Conservation (phyloP, 2,888 invertebrate genomes). For the Latheticus oryzae region DNA sequence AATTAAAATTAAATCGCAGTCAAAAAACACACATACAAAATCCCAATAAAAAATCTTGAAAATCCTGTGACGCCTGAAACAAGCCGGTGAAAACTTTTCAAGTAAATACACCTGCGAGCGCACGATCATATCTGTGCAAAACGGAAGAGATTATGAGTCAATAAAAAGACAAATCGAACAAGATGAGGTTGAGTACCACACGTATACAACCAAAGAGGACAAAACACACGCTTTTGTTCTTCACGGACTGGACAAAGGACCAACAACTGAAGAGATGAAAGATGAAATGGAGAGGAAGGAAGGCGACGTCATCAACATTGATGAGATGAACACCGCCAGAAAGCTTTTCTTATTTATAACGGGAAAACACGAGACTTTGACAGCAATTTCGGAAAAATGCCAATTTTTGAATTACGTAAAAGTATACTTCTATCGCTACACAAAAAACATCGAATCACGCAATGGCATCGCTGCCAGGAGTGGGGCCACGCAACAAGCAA, state of each 20-base stretch:
- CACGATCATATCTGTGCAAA: conserved; percentile 1
- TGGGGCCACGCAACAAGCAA: conserved; percentile 55
- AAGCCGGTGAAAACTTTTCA: neutral
- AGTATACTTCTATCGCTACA: conserved; percentile 46
- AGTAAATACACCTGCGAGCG: conserved; percentile 11
- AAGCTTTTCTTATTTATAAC: neutral
- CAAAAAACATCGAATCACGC: conserved; percentile 47
- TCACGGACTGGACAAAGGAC: conserved; percentile 6
- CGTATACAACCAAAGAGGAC: neutral
- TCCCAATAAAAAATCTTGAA: no score
- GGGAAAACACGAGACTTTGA: neutral
- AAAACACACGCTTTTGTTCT: conserved; percentile 26
- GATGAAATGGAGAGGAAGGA: neutral
- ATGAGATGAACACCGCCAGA: neutral
- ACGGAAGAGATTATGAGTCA: neutral
- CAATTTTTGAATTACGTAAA: conserved; percentile 6
- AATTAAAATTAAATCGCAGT: no score
- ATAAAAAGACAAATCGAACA: neutral
- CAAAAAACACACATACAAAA: no score
- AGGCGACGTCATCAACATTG: neutral
- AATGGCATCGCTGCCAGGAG: conserved; percentile 53
- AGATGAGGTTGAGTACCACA: conserved; percentile 5
- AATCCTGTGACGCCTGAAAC: neutral
- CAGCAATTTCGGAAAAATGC: conserved; percentile 1
- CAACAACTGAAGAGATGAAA: neutral